phyloP scores from a whole-genome alignment of 2,888 invertebrate genomes.

The Erynnis tages region DNA sequence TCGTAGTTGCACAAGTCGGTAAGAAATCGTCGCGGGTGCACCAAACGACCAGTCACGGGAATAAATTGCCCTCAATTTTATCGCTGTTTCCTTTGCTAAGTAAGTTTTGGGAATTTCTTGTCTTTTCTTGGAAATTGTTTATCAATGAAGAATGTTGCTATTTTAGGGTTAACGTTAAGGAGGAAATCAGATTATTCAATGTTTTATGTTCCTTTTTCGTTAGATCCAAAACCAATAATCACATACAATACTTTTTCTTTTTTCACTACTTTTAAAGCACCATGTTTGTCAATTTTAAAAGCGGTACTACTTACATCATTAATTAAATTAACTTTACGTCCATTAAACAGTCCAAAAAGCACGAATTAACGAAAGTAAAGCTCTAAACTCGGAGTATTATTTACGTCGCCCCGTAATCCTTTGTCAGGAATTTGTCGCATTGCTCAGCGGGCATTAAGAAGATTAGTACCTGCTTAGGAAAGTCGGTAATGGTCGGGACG shows the following conservation, averaged over 20 bases:
- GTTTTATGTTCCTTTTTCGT: too few species aligned
- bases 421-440: slow-evolving; percentile 17
- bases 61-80: slow-evolving; percentile 69
- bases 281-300: too few species aligned
- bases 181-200: neutral
- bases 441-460: slow-evolving; percentile 27
- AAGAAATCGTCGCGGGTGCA: slow-evolving; percentile 52
- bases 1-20: too few species aligned
- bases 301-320: too few species aligned
- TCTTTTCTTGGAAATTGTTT: neutral
- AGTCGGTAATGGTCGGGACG: slow-evolving; percentile 33
- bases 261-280: too few species aligned
- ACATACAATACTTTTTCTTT: too few species aligned
- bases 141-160: neutral
- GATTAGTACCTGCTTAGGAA: slow-evolving; percentile 32
- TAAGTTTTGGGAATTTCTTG: slow-evolving; percentile 38
- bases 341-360: neutral
- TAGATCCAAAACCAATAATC: too few species aligned
- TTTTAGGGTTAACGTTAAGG: neutral
- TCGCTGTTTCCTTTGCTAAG: slow-evolving; percentile 49
- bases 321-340: neutral
- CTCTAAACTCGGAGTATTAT: neutral
- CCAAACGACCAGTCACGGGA: slow-evolving; percentile 53
- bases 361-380: neutral
- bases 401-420: slow-evolving; percentile 2